These are phyloP conservation scores for Aramus guarauna DNA, from an alignment of 2,113 vertebrate species.

Conservation along the genomic window DNA sequence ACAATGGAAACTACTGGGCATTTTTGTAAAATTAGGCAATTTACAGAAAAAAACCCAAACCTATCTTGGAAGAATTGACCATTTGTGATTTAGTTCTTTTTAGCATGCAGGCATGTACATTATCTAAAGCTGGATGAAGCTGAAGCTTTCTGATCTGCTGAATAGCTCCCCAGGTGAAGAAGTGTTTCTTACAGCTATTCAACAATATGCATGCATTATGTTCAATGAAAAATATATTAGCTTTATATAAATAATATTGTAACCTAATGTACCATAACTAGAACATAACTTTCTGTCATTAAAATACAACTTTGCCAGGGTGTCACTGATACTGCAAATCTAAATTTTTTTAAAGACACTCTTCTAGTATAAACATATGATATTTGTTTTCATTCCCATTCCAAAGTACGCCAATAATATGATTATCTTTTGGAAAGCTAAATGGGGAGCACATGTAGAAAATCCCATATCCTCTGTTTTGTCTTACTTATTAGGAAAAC, in stretches of 20 bases:
- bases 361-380: background rate
- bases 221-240: background rate
- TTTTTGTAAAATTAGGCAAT: background rate
- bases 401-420: background rate
- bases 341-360: background rate
- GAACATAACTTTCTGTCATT: background rate
- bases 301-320: background rate
- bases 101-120: accelerated
- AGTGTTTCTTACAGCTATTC: background rate
- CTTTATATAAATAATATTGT: background rate
- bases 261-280: background rate
- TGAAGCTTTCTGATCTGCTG: background rate
- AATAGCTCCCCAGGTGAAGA: background rate
- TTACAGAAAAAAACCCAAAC: background rate
- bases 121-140: background rate
- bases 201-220: background rate
- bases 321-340: background rate
- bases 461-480: background rate
- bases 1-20: background rate
- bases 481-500: background rate
- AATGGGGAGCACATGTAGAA: background rate
- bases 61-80: background rate
- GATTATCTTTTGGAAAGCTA: background rate
- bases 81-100: background rate
- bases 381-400: background rate